phyloP scores from a whole-genome alignment of 1,140 invertebrate species.

The Heliconius eleuchia region DNA sequence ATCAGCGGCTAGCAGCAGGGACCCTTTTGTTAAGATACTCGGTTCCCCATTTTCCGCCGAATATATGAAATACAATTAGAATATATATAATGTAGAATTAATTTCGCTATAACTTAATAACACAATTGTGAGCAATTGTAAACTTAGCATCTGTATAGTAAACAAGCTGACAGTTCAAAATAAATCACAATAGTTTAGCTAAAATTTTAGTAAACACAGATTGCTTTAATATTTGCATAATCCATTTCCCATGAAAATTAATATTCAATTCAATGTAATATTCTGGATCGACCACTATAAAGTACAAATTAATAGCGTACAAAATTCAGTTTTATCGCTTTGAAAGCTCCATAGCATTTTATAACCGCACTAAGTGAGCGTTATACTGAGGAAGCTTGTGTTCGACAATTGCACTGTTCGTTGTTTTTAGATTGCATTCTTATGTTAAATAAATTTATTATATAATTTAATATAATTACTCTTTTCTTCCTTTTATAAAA shows the following conservation, averaged over 20 bases:
- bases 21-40: no score
- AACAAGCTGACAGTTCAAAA: not conserved
- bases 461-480: no score
- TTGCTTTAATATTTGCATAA: not conserved
- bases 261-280: slow-evolving; percentile 17
- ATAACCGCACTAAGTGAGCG: slow-evolving; percentile 14
- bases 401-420: not conserved
- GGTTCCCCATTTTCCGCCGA: no score
- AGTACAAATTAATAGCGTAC: not conserved
- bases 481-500: no score
- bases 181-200: not conserved
- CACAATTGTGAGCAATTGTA: not conserved
- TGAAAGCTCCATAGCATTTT: slow-evolving; percentile 19
- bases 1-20: no score
- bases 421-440: not conserved
- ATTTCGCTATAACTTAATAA: not conserved
- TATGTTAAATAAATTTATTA: not conserved
- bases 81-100: no score
- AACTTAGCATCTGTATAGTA: not conserved
- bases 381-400: not conserved
- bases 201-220: not conserved
- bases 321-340: slow-evolving; percentile 17
- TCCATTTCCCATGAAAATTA: not conserved
- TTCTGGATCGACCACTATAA: slow-evolving; percentile 12
- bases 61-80: no score